Evolutionary conservation across 2,113 vertebrate genomes (phyloP).

Genomic region (Neolamprologus variostigma): DNA sequence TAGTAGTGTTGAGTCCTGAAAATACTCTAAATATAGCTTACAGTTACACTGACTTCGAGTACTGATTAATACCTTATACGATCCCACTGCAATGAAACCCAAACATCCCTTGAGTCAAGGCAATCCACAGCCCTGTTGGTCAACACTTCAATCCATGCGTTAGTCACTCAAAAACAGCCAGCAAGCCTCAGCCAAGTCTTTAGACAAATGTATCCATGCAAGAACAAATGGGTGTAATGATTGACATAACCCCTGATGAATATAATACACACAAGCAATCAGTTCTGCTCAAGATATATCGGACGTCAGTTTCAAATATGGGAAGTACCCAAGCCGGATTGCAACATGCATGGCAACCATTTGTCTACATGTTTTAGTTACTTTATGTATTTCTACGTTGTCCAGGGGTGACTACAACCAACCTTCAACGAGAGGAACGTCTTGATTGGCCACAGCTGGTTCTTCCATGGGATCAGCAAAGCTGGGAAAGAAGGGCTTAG

Average conservation of each 20-base stretch:
- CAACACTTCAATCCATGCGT: constrained; percentile 8
- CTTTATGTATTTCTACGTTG: background rate
- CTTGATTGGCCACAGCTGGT: constrained; percentile 10
- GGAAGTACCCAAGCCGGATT: background rate
- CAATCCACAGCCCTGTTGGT: constrained; percentile 15
- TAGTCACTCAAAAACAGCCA: constrained; percentile 49
- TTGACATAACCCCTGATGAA: background rate
- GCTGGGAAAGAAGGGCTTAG: constrained; percentile 74
- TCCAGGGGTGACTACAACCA: constrained; percentile 59
- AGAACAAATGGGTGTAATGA: background rate
- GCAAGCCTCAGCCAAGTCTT: constrained; percentile 11
- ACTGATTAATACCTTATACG: background rate
- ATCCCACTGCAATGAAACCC: background rate
- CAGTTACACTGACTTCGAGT: background rate
- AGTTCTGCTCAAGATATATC: background rate
- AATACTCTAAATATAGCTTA: background rate
- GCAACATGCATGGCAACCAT: background rate
- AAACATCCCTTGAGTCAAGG: constrained; percentile 18
- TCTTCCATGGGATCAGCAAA: constrained; percentile 60
- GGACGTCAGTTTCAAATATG: background rate
- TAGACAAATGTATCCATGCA: constrained; percentile 51
- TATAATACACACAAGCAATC: background rate
- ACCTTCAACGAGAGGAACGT: constrained; percentile 60
- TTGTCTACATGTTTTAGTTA: background rate
- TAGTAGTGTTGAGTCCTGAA: background rate